Conservation (phyloP, 2,797 vertebrate species). For the Neosilurus mollespiculum region DNA sequence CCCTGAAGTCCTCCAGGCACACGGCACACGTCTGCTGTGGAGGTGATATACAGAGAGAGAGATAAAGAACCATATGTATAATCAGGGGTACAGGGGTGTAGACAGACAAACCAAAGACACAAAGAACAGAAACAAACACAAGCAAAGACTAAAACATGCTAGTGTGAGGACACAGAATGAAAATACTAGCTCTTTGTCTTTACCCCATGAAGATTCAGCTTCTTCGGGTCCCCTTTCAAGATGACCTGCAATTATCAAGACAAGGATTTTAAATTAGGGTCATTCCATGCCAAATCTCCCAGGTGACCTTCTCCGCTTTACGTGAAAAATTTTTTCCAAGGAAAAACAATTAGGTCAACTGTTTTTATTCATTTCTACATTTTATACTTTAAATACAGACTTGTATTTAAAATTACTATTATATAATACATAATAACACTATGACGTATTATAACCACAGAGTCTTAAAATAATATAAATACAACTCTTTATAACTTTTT, state of each 20-base stretch:
- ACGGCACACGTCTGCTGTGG: constrained; percentile 89
- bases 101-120: not conserved
- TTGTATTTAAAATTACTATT: too few species aligned
- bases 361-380: too few species aligned
- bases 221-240: constrained; percentile 55
- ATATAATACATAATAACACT: too few species aligned
- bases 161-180: not conserved
- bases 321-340: too few species aligned
- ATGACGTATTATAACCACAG: too few species aligned
- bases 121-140: not conserved
- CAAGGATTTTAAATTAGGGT: too few species aligned
- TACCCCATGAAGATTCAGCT: constrained; percentile 57
- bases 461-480: too few species aligned
- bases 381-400: too few species aligned
- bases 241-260: constrained; percentile 42
- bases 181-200: constrained; percentile 22
- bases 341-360: too few species aligned
- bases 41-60: constrained; percentile 35
- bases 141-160: not conserved
- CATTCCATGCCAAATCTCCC: too few species aligned
- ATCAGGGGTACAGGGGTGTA: not conserved
- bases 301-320: too few species aligned
- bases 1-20: constrained; percentile 89
- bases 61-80: not conserved
- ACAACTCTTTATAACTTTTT: too few species aligned